phyloP scores from a whole-genome alignment of 2,113 vertebrate species.

The Rhynchopsitta pachyrhyncha region DNA sequence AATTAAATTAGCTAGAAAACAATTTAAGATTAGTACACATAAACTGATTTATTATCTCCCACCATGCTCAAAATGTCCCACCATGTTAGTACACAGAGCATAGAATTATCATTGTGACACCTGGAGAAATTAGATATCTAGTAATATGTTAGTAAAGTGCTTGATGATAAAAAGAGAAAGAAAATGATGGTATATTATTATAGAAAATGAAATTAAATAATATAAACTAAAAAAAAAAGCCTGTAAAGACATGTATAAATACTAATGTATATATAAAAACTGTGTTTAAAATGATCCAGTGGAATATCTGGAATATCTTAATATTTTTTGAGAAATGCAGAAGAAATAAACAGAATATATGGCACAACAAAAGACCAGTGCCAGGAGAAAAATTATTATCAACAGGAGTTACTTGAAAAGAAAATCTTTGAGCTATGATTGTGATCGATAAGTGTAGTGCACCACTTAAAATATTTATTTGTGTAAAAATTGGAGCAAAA shows the following conservation, averaged over 20 bases:
- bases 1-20: not conserved
- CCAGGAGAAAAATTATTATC: not conserved
- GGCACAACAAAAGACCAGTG: not conserved
- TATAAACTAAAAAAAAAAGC: not conserved
- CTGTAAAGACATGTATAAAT: not conserved
- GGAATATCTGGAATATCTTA: not conserved
- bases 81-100: not conserved
- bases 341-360: not conserved
- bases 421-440: not conserved
- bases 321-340: not conserved
- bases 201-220: not conserved
- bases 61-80: not conserved
- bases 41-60: not conserved
- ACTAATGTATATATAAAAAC: not conserved
- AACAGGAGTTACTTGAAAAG: not conserved
- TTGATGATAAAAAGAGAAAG: not conserved
- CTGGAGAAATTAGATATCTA: not conserved
- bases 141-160: not conserved
- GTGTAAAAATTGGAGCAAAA: not conserved
- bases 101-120: not conserved
- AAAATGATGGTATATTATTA: not conserved
- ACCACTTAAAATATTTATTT: not conserved
- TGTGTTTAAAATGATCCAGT: not conserved
- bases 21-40: not conserved
- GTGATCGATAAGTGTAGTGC: not conserved